phyloP scores from a whole-genome alignment of 2,797 vertebrate genomes.

The Lagorchestes hirsutus region DNA sequence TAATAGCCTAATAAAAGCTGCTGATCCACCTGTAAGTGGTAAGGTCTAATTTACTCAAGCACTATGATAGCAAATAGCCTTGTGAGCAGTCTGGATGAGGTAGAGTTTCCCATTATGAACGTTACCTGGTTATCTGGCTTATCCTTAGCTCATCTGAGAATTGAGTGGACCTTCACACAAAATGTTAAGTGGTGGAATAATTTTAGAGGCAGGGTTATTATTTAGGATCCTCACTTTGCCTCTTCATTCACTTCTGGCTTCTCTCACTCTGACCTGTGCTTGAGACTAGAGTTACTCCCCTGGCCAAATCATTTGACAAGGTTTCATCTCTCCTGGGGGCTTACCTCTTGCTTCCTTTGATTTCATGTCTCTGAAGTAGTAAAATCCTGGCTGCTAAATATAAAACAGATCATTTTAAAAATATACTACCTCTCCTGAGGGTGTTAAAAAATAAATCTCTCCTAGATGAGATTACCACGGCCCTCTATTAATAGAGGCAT shows the following conservation, averaged over 20 bases:
- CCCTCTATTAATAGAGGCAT: constrained; percentile 71
- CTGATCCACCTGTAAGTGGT: constrained; percentile 3
- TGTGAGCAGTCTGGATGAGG: neutral
- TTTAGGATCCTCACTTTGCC: neutral
- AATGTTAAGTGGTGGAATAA: neutral
- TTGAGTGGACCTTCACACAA: neutral
- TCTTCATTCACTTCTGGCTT: neutral
- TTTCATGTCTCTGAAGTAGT: constrained; percentile 61
- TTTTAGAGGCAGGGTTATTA: neutral
- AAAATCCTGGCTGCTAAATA: constrained; percentile 73
- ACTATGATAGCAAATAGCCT: accelerated
- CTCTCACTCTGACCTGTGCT: neutral
- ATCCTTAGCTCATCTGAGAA: neutral
- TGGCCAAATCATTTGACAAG: constrained; percentile 58
- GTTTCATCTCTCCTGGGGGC: constrained; percentile 42
- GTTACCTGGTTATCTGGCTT: neutral
- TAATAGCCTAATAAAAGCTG: neutral
- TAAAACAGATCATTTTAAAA: constrained; percentile 73
- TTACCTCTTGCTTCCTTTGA: constrained; percentile 68
- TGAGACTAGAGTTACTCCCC: constrained; percentile 28
- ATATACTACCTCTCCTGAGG: constrained; percentile 57
- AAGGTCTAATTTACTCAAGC: neutral
- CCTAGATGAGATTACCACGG: constrained; percentile 64
- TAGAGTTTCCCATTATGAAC: neutral
- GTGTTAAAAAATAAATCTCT: constrained; percentile 62